These are phyloP conservation scores for Microcebus jonahi DNA, from an alignment of 2,113 vertebrate genomes.

Conservation along the genomic window DNA sequence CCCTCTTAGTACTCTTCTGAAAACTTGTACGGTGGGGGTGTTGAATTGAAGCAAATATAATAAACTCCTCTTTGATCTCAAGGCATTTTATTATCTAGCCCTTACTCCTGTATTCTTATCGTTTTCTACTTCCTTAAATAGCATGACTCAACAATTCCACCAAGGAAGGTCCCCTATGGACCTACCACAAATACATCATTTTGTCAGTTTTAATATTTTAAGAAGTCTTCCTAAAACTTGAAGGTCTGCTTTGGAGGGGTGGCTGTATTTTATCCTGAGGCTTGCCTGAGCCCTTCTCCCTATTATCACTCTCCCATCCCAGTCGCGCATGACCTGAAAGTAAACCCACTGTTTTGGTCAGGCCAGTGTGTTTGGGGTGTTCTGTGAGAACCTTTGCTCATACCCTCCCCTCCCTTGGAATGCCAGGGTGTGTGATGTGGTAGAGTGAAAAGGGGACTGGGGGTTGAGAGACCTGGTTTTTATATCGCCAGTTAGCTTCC, in stretches of 20 bases:
- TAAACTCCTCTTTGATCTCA: not conserved
- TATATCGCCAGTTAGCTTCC: not conserved
- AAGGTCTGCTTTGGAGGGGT: not conserved
- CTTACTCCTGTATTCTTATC: not conserved
- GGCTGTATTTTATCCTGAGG: not conserved
- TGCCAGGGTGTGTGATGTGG: not conserved
- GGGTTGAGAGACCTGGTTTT: not conserved
- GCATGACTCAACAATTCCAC: not conserved
- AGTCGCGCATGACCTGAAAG: not conserved
- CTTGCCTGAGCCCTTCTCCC: not conserved
- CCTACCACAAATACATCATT: not conserved
- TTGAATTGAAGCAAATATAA: not conserved
- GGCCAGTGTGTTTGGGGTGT: not conserved
- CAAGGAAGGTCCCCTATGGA: not conserved
- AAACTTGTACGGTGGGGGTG: not conserved
- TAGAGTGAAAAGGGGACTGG: not conserved
- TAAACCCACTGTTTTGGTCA: not conserved
- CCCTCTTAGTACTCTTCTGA: not conserved
- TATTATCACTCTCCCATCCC: rapidly evolving
- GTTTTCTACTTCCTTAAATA: not conserved
- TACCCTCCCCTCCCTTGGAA: not conserved
- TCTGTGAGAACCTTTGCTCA: not conserved
- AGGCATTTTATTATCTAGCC: not conserved
- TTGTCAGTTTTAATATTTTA: conserved; percentile 24
- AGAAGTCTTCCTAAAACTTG: not conserved